These are phyloP conservation scores for Parotia lawesii DNA, from an alignment of 2,113 vertebrate genomes.

Conservation along the genomic window DNA sequence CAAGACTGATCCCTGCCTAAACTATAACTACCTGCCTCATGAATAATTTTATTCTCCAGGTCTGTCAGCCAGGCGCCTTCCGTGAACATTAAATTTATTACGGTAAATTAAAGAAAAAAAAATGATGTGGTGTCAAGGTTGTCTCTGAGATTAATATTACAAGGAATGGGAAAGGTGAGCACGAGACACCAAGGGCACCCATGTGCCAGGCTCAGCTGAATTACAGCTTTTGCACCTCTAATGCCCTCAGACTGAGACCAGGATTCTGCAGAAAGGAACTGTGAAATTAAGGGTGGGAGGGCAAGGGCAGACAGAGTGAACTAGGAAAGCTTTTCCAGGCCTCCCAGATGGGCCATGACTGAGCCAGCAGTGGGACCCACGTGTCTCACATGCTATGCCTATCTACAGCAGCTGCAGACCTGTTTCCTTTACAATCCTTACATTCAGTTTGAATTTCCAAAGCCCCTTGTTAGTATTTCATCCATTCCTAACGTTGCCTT, in stretches of 20 bases:
- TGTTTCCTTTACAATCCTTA: too few species aligned
- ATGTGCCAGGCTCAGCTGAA: fast-evolving
- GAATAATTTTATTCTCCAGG: not conserved
- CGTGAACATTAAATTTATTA: not conserved
- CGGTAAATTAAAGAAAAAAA: not conserved
- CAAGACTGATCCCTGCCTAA: not conserved
- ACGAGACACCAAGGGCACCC: not conserved
- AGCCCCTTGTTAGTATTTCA: not conserved
- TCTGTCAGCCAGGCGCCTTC: not conserved
- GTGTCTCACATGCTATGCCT: fast-evolving
- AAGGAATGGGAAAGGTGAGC: not conserved
- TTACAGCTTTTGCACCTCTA: not conserved
- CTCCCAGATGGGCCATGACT: not conserved
- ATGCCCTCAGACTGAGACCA: not conserved
- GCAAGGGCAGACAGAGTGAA: not conserved
- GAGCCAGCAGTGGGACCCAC: not conserved
- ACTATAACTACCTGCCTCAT: not conserved
- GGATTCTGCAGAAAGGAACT: not conserved
- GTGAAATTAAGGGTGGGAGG: not conserved
- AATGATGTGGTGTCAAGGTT: not conserved
- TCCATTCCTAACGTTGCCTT: not conserved
- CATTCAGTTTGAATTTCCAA: not conserved
- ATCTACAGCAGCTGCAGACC: fast-evolving
- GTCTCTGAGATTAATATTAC: not conserved
- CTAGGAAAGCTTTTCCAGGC: not conserved